Percentiles rank a stretch among this genome's conserved stretches.
These are phyloP conservation scores for Pseudochirops cupreus DNA, from an alignment of 2,797 vertebrate species.

Conservation along the genomic window DNA sequence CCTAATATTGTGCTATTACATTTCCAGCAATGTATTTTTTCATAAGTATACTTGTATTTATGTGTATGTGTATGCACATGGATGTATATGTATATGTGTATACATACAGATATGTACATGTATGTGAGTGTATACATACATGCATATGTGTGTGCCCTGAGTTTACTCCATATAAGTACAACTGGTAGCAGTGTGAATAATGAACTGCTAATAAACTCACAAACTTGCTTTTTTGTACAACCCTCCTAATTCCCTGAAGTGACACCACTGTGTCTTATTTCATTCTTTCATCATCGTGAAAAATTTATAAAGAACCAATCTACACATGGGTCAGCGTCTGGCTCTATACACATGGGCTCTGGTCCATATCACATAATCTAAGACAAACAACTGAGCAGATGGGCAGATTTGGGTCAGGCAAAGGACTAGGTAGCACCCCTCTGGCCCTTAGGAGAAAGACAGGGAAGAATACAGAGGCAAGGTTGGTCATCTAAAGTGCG, in stretches of 20 bases:
- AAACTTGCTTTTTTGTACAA: neutral
- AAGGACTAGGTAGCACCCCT: neutral
- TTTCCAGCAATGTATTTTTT: neutral
- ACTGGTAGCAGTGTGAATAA: neutral
- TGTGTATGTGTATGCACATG: neutral
- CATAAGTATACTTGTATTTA: neutral
- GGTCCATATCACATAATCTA: neutral
- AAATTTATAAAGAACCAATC: neutral
- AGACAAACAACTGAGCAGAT: neutral
- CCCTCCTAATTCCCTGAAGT: fast-evolving
- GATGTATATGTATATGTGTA: neutral
- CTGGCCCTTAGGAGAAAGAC: neutral
- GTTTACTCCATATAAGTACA: too few relatives aligned
- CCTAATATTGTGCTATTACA: neutral
- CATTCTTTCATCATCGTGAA: neutral
- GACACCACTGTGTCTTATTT: neutral
- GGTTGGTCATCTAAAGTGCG: neutral
- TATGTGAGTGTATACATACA: neutral
- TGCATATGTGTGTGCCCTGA: neutral
- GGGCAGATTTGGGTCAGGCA: neutral
- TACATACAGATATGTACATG: neutral
- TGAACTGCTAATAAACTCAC: neutral
- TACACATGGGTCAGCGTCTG: neutral
- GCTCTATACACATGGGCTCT: neutral
- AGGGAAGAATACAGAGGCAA: neutral